Evolutionary conservation across 2,113 vertebrate species (phyloP).

Genomic region (Crocuta crocuta): DNA sequence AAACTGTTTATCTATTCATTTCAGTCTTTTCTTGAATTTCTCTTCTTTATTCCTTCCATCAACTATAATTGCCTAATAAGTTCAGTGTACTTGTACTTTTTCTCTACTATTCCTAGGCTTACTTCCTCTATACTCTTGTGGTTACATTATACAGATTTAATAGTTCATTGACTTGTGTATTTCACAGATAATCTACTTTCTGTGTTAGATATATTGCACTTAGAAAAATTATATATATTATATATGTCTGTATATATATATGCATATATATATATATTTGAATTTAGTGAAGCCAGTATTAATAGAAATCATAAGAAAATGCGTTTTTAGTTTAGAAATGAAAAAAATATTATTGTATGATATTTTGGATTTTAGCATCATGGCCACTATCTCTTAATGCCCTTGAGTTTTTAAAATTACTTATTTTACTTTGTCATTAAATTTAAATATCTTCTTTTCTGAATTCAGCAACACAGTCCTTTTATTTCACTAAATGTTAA

Average conservation of each 20-base stretch:
- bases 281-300: neutral
- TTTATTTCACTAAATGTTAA: neutral
- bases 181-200: conserved; percentile 1
- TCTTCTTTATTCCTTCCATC: neutral
- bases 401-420: neutral
- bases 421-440: conserved; percentile 25
- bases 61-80: neutral
- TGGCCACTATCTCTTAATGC: neutral
- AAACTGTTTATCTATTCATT: neutral
- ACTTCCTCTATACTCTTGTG: neutral
- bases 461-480: neutral
- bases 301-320: neutral
- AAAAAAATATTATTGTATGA: neutral
- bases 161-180: neutral
- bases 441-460: neutral
- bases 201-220: neutral
- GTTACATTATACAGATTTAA: neutral
- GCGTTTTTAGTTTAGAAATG: neutral
- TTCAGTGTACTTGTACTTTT: neutral
- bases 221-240: neutral
- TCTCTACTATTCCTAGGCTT: neutral
- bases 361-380: neutral
- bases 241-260: neutral
- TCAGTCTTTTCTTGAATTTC: neutral
- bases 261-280: neutral